Evolutionary conservation across 2,113 vertebrate species (phyloP), one percentile per base, ranked within the genome.

Genomic region (Tricholaema leucomelas): DNA sequence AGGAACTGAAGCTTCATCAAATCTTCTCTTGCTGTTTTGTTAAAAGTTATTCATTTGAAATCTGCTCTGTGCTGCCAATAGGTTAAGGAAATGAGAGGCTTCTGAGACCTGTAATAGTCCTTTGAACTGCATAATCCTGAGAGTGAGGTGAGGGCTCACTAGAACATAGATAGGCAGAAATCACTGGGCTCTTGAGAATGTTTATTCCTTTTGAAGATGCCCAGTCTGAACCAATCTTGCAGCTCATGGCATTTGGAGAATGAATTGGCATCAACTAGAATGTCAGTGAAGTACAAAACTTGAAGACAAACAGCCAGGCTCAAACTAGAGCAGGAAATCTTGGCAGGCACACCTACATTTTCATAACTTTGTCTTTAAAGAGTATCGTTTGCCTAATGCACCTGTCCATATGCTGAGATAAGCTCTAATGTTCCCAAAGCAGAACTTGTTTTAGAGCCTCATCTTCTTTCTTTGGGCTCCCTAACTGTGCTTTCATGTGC

Each of bases 341-440:
- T 94, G 87, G 85, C 85, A 64, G 85, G 72, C 67, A 27, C 15
- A 30, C 20, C 60, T 77, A 10, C 10, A 56, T 94, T 91, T 94
- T 89, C 87, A 40, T 87, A 60, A 82, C 52, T 31, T 74, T 81
- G 56, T 76, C 87, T 89, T 87, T 87, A 91, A 92, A 85, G 84
- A 69, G 4, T 63, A 20, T 92, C 0, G 0, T 93, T 95, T 95
- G 55, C 72, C 64, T 95, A 93, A 92, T 87, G 61, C 31, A 82
- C 33, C 72, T 87, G 72, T 59, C 71, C 12, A 13, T 77, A 82
- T 85, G 67, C 64, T 46, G 70, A 94, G 63, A 73, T 87, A 92
- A 92, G 14, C 33, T 56, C 33, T 91, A 58, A 58, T 73, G 46
- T 77, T 83, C 27, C 82, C 35, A 80, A 80, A 87, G 55, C 30